These are phyloP conservation scores for Cariama cristata DNA, from an alignment of 2,113 vertebrate species.

Conservation along the genomic window DNA sequence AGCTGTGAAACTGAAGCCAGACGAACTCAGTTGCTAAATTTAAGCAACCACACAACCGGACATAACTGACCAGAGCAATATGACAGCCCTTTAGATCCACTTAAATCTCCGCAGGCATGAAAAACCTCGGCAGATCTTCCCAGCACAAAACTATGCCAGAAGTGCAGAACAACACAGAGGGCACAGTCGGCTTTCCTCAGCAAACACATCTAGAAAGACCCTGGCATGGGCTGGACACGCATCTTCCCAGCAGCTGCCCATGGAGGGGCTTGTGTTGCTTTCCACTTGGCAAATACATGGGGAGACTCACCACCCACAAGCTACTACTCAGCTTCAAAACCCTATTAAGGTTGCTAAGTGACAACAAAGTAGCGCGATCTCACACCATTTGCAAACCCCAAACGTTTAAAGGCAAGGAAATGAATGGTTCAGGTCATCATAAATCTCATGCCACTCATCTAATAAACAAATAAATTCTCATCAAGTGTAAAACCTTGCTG, in stretches of 20 bases:
- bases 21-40: conserved; percentile 38
- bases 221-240: background rate
- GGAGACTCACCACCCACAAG: background rate
- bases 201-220: background rate
- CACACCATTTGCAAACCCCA: conserved; percentile 23
- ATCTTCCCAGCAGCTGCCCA: background rate
- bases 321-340: background rate
- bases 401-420: conserved; percentile 15
- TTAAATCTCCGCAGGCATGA: conserved; percentile 48
- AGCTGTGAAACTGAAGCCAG: background rate
- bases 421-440: background rate
- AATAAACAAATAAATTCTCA: conserved; percentile 51
- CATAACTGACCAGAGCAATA: conserved; percentile 48
- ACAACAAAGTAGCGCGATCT: background rate
- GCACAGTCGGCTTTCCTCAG: background rate
- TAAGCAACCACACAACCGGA: conserved; percentile 41
- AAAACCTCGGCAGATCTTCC: conserved; percentile 42
- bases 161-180: background rate
- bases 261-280: background rate
- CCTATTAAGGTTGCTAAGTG: conserved; percentile 58
- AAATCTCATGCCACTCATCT: background rate
- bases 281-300: background rate
- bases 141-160: conserved; percentile 9
- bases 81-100: conserved; percentile 36
- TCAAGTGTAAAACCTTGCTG: background rate